Conservation (phyloP, 1,140 invertebrate species). For the Nebria ingens region DNA sequence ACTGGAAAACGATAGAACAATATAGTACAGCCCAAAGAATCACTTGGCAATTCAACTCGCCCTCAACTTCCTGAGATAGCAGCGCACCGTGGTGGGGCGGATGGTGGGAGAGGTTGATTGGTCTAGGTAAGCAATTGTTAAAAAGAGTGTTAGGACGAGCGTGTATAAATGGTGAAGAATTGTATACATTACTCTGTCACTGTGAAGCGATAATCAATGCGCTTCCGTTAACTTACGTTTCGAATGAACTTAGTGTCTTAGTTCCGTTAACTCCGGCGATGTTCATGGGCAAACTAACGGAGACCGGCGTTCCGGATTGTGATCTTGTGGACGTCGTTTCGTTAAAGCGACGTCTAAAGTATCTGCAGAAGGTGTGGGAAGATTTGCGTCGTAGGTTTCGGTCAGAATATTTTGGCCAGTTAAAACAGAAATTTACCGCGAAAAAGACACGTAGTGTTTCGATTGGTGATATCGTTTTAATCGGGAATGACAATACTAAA, state of each 20-base stretch:
- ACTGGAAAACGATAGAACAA: neutral
- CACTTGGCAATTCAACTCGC: neutral
- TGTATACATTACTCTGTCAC: conserved; percentile 28
- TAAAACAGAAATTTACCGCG: no score
- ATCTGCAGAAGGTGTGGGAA: no score
- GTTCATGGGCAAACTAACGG: no score
- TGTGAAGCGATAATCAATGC: conserved; percentile 28
- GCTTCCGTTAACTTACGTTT: conserved; percentile 29
- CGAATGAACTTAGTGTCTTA: conserved; percentile 19
- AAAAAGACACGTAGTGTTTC: no score
- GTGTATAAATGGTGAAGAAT: conserved; percentile 24
- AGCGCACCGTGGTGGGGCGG: conserved; percentile 37
- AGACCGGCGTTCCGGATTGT: no score
- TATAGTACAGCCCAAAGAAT: neutral
- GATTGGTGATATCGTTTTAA: no score
- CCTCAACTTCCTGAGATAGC: neutral
- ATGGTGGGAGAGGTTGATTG: conserved; percentile 32
- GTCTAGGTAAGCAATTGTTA: conserved; percentile 28
- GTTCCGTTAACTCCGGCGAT: neutral
- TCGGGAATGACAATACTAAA: no score
- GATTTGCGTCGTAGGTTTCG: no score
- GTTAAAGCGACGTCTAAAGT: no score
- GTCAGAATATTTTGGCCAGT: no score
- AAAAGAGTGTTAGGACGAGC: conserved; percentile 24
- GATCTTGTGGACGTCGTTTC: no score